phyloP scores from a whole-genome alignment of 1,140 invertebrate species.

The Caerostris darwini region DNA sequence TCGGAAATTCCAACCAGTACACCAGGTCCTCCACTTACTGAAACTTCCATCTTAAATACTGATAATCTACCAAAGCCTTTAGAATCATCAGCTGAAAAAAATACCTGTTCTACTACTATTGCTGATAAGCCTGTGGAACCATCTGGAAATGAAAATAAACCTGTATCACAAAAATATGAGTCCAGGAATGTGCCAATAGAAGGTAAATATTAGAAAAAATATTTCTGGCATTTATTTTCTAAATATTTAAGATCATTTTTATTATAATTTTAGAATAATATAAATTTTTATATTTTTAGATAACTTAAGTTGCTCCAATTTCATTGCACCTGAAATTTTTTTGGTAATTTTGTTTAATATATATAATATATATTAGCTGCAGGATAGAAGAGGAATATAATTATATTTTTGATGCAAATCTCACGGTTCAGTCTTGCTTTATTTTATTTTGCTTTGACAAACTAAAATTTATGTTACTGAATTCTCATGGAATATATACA shows the following conservation, averaged over 20 bases:
- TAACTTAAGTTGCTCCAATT: no score
- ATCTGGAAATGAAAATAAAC: background rate
- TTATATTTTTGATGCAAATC: no score
- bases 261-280: background rate
- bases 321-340: no score
- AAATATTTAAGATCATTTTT: no score
- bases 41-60: background rate
- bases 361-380: no score
- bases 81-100: background rate
- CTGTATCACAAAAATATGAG: background rate
- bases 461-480: no score
- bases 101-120: background rate
- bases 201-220: background rate
- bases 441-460: no score
- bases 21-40: conserved; percentile 56
- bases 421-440: no score
- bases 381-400: no score
- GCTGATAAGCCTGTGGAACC: background rate
- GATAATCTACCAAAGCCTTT: background rate
- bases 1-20: conserved; percentile 67
- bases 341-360: no score
- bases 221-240: no score
- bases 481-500: no score
- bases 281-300: background rate
- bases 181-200: background rate